Evolutionary conservation across 1,140 invertebrate species (phyloP).

Genomic region (Planococcus citri): DNA sequence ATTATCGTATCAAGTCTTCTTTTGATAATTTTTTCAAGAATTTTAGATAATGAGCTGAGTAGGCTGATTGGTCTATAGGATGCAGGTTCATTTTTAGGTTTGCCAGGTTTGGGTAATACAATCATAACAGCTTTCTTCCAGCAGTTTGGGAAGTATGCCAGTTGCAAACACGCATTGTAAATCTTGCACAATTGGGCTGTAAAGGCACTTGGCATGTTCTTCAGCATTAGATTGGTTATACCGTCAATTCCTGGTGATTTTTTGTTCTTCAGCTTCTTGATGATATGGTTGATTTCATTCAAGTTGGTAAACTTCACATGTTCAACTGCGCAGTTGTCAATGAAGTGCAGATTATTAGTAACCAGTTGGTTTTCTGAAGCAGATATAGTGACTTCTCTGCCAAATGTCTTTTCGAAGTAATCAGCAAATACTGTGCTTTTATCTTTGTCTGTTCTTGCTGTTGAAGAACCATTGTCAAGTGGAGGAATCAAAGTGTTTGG

Average conservation of each 20-base stretch:
- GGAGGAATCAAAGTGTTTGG: too few species aligned
- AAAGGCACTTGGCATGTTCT: slow-evolving; percentile 30
- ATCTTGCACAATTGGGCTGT: slow-evolving; percentile 27
- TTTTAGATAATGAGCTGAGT: slow-evolving; percentile 26
- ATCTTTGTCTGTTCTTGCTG: too few species aligned
- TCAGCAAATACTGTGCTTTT: too few species aligned
- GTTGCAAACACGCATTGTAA: slow-evolving; percentile 28
- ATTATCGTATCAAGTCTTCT: neutral
- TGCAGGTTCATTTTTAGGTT: slow-evolving; percentile 27
- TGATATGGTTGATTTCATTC: neutral
- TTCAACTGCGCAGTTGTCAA: too few species aligned
- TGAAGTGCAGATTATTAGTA: too few species aligned
- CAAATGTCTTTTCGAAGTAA: too few species aligned
- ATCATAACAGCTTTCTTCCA: slow-evolving; percentile 34
- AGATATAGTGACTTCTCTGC: too few species aligned
- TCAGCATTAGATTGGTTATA: slow-evolving; percentile 31
- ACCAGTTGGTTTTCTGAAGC: too few species aligned
- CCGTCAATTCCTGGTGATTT: slow-evolving; percentile 26
- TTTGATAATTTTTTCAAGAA: slow-evolving; percentile 22
- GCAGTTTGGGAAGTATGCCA: slow-evolving; percentile 30
- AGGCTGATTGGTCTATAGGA: slow-evolving; percentile 33
- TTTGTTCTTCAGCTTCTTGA: neutral
- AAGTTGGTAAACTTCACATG: too few species aligned
- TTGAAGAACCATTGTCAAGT: too few species aligned
- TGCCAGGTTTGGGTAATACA: slow-evolving; percentile 31